A percentile compares a stretch with the other conserved stretches of the same genome.
phyloP scores from a whole-genome alignment of 2,888 invertebrate genomes.

The Nasonovia ribisnigri region DNA sequence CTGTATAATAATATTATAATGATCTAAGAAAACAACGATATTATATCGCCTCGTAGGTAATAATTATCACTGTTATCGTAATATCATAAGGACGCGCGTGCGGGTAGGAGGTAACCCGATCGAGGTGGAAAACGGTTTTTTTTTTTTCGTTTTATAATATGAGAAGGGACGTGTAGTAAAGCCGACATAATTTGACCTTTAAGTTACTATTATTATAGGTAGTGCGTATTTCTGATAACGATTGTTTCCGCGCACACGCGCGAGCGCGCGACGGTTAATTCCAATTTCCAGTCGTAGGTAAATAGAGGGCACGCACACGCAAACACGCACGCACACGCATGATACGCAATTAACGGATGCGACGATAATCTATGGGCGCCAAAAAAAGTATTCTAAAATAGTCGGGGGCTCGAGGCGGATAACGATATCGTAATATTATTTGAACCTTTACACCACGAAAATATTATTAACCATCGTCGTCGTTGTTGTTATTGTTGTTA shows the following conservation, averaged over 20 bases:
- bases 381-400: background rate
- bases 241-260: background rate
- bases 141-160: background rate
- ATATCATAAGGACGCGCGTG: no score
- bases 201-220: background rate
- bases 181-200: constrained; percentile 42
- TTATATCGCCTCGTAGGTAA: background rate
- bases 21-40: background rate
- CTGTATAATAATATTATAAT: no score
- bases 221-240: constrained; percentile 42
- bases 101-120: background rate
- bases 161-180: background rate
- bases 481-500: background rate
- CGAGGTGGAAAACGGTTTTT: background rate
- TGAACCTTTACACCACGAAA: background rate
- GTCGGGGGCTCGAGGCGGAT: background rate
- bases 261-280: background rate
- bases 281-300: background rate
- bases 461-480: background rate
- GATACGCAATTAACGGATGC: background rate
- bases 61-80: background rate
- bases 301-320: background rate
- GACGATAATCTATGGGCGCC: background rate
- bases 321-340: background rate
- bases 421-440: background rate